phyloP scores from a whole-genome alignment of 1,140 invertebrate genomes.

The Antheraea mylitta region DNA sequence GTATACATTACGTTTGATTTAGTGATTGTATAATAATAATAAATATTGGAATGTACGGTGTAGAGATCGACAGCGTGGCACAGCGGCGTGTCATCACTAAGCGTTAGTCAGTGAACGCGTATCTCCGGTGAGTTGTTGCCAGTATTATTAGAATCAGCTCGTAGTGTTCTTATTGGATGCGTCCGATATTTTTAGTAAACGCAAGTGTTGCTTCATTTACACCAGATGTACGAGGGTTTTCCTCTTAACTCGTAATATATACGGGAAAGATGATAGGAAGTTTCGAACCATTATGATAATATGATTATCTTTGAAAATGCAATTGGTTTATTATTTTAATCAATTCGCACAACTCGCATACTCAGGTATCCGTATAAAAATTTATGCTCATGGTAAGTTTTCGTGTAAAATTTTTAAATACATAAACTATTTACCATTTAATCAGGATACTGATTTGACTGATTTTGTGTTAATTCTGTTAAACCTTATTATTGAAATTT shows the following conservation, averaged over 20 bases:
- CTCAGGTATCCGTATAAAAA: too few relatives aligned
- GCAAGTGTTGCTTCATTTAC: constrained; percentile 4
- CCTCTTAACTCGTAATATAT: background rate
- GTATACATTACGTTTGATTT: too few relatives aligned
- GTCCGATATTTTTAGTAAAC: constrained; percentile 4
- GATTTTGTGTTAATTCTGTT: too few relatives aligned
- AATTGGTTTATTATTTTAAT: too few relatives aligned
- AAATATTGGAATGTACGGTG: background rate
- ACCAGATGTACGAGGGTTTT: background rate
- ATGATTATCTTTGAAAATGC: background rate
- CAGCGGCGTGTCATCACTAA: background rate
- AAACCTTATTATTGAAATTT: too few relatives aligned
- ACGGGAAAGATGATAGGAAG: background rate
- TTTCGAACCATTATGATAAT: background rate
- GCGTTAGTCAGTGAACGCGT: background rate
- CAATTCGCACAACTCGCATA: too few relatives aligned
- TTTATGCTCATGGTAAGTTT: too few relatives aligned
- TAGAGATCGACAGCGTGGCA: background rate
- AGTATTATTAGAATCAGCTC: background rate
- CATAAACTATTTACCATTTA: too few relatives aligned
- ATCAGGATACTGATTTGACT: too few relatives aligned
- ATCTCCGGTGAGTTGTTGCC: background rate
- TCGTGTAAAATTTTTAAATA: too few relatives aligned
- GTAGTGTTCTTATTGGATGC: background rate
- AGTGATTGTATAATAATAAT: background rate